Base-by-base conservation (phyloP, 2,113 vertebrate genomes). In the Octodon degus region DNA sequence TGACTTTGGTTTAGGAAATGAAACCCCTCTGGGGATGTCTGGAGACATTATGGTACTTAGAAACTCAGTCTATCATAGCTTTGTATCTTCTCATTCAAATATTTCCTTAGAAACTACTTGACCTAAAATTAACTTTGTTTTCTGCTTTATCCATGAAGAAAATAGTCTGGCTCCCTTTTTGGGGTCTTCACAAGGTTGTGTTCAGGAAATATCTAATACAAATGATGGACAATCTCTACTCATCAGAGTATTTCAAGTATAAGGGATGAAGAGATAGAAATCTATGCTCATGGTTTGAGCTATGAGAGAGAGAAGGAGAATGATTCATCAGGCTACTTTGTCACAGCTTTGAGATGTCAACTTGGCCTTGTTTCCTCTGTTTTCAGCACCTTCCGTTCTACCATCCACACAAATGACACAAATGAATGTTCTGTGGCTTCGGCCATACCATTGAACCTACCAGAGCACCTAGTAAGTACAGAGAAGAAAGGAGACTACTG, bases 71-170 rank as follows among this genome's bases (percentile, higher is more conserved):
- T 30, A 1, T 81, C 47, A 85, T 27, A 83, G 24, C 5, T 63
- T 89, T 89, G 43, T 50, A 62, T 87, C 37, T 96, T 92, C 17
- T 95, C 85, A 14, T 93, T 92, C 20, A 77, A 90, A 91, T 89
- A 89, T 82, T 90, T 97, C 82, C 55, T 80, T 88, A 63, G 43
- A 55, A 96, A 68, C 17, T 2, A 62, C 50, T 93, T 94, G 80
- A 50, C 16, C 30, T 68, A 62, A 30, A 8, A 95, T 37, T 92
- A 40, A 25, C 47, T 86, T 87, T 89, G 30, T 85, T 91, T 72
- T 93, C 55, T 92, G 58, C 2, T 87, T 37, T 30, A 65, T 72
- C 17, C 22, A 50, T 87, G n/a, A 80, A 40, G 55, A 92, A 90
- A 84, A 19, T 65, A 14, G 20, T 16, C 40, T 30, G 37, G 74